These are phyloP conservation scores for Plectrocnemia conspersa DNA, from an alignment of 1,140 invertebrate species.

Conservation along the genomic window DNA sequence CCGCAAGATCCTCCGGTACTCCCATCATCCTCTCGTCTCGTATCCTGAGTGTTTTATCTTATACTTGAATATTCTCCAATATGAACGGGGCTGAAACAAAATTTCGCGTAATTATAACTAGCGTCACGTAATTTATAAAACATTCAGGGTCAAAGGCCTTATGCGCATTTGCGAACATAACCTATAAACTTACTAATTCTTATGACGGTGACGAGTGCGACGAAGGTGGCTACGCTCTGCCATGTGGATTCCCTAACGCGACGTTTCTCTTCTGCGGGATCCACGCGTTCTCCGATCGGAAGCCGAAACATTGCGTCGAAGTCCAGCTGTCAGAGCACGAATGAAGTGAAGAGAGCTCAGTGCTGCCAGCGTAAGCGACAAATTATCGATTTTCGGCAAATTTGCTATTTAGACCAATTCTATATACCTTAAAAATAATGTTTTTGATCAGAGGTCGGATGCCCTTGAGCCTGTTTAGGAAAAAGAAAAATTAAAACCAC, in stretches of 20 bases:
- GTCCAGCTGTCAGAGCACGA: neutral
- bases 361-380: neutral
- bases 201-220: constrained; percentile 44
- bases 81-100: constrained; percentile 45
- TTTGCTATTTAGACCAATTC: constrained; percentile 9
- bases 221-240: constrained; percentile 48
- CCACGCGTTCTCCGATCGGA: constrained; percentile 46
- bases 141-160: neutral
- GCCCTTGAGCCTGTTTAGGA: too few species aligned
- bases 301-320: constrained; percentile 43
- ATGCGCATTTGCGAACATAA: constrained; percentile 2
- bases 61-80: constrained; percentile 36
- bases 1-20: neutral
- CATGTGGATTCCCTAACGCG: constrained; percentile 49
- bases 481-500: too few species aligned
- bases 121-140: neutral
- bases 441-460: too few species aligned
- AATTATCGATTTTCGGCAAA: constrained; percentile 16
- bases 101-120: constrained; percentile 5
- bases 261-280: constrained; percentile 47
- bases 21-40: neutral
- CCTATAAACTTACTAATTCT: constrained; percentile 41
- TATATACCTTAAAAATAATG: too few species aligned
- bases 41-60: constrained; percentile 7
- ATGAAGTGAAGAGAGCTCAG: neutral